Evolutionary conservation across 2,888 invertebrate genomes (phyloP).

Genomic region (Yponomeuta cagnagella): DNA sequence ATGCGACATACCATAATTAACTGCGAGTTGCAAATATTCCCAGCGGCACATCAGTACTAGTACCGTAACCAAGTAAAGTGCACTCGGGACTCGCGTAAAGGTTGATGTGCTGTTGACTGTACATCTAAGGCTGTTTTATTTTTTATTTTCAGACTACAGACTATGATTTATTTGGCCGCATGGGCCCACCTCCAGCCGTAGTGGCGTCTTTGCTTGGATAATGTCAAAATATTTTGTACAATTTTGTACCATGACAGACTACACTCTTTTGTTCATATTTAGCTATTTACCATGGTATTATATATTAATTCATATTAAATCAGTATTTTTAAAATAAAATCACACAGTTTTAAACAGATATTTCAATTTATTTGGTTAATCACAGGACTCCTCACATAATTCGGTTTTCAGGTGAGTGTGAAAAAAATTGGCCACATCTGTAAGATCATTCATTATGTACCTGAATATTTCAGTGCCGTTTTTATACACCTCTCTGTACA

Average conservation of each 20-base stretch:
- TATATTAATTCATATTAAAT: too few relatives aligned
- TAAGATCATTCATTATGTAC: slow-evolving; percentile 32
- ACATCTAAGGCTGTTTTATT: background rate
- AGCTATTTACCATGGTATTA: too few relatives aligned
- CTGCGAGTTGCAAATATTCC: too few relatives aligned
- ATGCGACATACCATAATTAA: too few relatives aligned
- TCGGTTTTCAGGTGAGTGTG: slow-evolving; percentile 34
- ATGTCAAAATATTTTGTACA: slow-evolving; percentile 15
- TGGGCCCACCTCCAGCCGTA: slow-evolving; percentile 21
- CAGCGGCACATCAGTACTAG: too few relatives aligned
- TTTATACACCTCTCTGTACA: slow-evolving; percentile 1
- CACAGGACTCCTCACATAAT: slow-evolving; percentile 36
- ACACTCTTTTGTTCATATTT: too few relatives aligned
- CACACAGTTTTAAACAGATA: too few relatives aligned
- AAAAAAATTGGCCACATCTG: slow-evolving; percentile 44
- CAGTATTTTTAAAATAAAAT: too few relatives aligned
- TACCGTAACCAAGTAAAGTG: too few relatives aligned
- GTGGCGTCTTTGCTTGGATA: slow-evolving; percentile 43
- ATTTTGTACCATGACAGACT: too few relatives aligned
- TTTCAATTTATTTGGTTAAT: background rate
- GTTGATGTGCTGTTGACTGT: too few relatives aligned
- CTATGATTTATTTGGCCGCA: slow-evolving; percentile 18
- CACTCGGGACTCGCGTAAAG: too few relatives aligned
- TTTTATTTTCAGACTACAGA: slow-evolving; percentile 31
- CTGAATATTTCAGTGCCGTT: slow-evolving; percentile 20